Evolutionary conservation across 1,140 invertebrate genomes (phyloP), one percentile per base, ranked within the genome.

Genomic region (Bombus pascuorum): DNA sequence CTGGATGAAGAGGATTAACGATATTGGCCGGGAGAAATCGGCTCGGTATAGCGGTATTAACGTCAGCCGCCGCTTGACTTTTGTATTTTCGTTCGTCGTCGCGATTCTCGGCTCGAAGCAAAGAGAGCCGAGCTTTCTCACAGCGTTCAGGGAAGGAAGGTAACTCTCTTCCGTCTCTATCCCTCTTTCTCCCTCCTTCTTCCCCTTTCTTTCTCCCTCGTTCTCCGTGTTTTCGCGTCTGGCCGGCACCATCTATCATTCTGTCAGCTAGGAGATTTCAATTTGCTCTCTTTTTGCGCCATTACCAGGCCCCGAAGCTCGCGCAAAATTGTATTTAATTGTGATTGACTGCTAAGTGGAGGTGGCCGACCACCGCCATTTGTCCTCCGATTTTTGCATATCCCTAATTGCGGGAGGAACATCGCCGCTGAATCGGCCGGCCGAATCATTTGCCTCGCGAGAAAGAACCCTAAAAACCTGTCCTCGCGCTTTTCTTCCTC

Each of bases 251-350:
- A 95, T 95, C 92, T 94, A 95, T 95, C 94, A 94, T 94, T 91
- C 93, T 93, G 94, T 94, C 94, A 93, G 93, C 91, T 94, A 94
- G 92, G 93, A 94, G 93, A 94, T 94, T 95, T 95, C 92, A 94
- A 95, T 95, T 95, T 95, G 93, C 93, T 95, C 94, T 93, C 93
- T 95, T 95, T 95, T 94, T 94, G 93, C 91, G 75, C 91, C 93
- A 93, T 94, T 92, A 93, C 92, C 88, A 88, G 86, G 83, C 78
- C 90, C 87, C 86, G 89, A 86, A 78, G 90, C 86, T 90, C 90
- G 91, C 89, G 93, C 93, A 95, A 95, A 94, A 95, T 94, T 94
- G 93, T 95, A 94, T 95, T 94, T 95, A 95, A 95, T 95, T 94
- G 94, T 95, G 94, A 95, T 95, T 95, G 94, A 95, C 94, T 94